Evolutionary conservation across 2,888 invertebrate genomes (phyloP), one percentile per base, ranked within the genome.

Genomic region (Agonopterix arenella): DNA sequence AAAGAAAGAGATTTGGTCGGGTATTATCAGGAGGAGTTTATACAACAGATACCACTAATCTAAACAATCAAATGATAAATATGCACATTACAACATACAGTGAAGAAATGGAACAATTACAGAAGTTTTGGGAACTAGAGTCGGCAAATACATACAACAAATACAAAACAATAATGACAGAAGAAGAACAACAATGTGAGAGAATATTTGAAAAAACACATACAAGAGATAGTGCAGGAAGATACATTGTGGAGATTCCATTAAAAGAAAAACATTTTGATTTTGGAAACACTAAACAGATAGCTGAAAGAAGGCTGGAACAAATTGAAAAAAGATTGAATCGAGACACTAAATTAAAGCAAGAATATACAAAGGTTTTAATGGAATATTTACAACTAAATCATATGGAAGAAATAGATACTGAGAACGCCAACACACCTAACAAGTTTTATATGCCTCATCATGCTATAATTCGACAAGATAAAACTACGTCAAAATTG

Each of bases 1-100:
- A 57, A 45, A 50, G 51, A 43, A 57, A 53, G 38, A 11, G 45
- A 13, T 49, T 57, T 13, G 46, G 46, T 2, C 38, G 46, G 46
- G 38, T 38, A n/a, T 8, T 46, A 13, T 46, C 38, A n/a, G 46
- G 46, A 48, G 49, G 53, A 42, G 4, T 44, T 9, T 44, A 46
- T 43, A 42, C 42, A 42, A 18, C 18, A 18, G 18, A 18, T 18
- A 42, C 10, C 11, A 9, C n/a, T 5, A 9, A 42, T n/a, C 7
- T n/a, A 11, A 11, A 42, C 42, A 42, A 11, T n/a, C n/a, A 8
- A 11, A 9, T 11, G n/a, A 11, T 42, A 11, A 8, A 8, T 8
- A 9, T n/a, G 10, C 42, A 42, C 11, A 9, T 9, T 2, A 16
- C 16, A 44, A 16, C 13, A 8, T 10, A 44, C 9, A 9, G 18